phyloP scores from a whole-genome alignment of 2,797 vertebrate genomes.

The Enteromius radiatus region DNA sequence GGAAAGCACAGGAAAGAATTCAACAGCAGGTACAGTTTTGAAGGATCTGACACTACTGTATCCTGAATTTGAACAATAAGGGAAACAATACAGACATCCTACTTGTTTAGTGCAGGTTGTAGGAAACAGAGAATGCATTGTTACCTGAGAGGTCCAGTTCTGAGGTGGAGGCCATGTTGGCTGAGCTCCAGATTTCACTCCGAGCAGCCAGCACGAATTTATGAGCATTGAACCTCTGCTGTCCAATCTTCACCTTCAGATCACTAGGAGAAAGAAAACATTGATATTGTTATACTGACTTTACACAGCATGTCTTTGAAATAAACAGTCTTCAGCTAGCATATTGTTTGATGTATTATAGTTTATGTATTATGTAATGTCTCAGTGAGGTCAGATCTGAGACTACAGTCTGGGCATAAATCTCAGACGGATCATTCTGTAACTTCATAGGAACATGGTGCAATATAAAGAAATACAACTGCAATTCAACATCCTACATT shows the following conservation, averaged over 20 bases:
- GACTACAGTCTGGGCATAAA: conserved; percentile 4
- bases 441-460: neutral
- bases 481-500: neutral
- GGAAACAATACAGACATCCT: neutral
- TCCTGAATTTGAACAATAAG: neutral
- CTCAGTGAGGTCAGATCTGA: neutral
- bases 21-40: neutral
- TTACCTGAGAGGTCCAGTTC: conserved; percentile 95
- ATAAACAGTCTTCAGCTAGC: neutral
- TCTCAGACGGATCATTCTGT: conserved; percentile 6
- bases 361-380: conserved; percentile 7
- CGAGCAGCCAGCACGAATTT: conserved; percentile 98
- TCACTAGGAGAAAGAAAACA: conserved; percentile 78
- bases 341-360: neutral
- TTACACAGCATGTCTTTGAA: conserved; percentile 14
- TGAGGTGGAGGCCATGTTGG: conserved; percentile 85
- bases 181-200: conserved; percentile 92
- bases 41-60: neutral
- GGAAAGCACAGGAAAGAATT: neutral
- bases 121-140: conserved; percentile 50
- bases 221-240: conserved; percentile 84
- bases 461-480: conserved; percentile 5
- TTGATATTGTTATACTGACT: conserved; percentile 8
- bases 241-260: conserved; percentile 90
- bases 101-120: neutral